Percentiles rank a stretch among this genome's conserved stretches.
Conservation (phyloP, 2,113 vertebrate genomes). For the Sigmodon hispidus region DNA sequence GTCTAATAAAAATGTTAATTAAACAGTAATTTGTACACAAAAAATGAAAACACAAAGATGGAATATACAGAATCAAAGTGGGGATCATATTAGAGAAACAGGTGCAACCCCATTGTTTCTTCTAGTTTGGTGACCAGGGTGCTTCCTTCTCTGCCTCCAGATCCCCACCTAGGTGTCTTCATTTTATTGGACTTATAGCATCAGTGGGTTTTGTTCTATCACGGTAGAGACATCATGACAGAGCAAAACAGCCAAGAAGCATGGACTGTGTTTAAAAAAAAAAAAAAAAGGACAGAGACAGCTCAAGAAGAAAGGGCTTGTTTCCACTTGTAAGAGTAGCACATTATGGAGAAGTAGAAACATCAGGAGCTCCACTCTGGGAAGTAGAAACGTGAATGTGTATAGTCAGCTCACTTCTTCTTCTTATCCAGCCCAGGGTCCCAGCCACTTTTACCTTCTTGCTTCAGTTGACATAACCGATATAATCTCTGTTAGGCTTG, state of each 20-base stretch:
- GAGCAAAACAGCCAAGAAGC: neutral
- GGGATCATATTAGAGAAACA: neutral
- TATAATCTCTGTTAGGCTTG: neutral
- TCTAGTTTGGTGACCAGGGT: neutral
- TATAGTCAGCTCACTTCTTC: neutral
- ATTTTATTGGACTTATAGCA: neutral
- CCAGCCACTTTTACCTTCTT: neutral
- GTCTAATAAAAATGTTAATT: neutral
- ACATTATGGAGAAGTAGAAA: neutral
- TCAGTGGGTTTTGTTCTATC: neutral
- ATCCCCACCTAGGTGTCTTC: neutral
- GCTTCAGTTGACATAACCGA: neutral
- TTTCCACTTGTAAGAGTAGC: neutral
- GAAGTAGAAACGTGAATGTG: neutral
- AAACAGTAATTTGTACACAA: neutral
- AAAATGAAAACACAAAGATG: neutral
- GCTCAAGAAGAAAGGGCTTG: neutral
- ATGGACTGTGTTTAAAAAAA: neutral
- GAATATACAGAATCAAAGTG: accelerated
- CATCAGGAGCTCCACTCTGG: neutral
- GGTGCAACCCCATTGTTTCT: neutral
- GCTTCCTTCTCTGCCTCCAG: neutral
- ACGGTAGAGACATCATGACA: neutral
- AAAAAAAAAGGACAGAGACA: neutral
- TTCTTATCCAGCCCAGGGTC: neutral